These are phyloP conservation scores for Noctua comes DNA, from an alignment of 2,888 invertebrate genomes.

Conservation along the genomic window DNA sequence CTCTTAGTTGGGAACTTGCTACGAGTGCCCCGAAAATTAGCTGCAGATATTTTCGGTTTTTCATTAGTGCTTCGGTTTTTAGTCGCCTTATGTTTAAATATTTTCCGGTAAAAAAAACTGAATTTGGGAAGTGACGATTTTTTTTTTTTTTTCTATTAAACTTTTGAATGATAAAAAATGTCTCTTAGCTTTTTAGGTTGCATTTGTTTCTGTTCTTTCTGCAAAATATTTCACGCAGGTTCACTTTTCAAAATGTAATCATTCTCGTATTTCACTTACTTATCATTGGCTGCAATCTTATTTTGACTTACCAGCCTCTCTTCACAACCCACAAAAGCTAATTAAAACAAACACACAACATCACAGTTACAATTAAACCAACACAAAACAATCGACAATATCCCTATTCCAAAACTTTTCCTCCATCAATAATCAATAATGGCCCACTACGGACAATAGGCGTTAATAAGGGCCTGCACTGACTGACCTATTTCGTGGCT, in stretches of 20 bases:
- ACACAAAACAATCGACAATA: constrained; percentile 24
- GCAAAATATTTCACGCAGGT: not conserved
- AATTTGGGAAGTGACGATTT: not conserved
- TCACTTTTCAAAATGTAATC: not conserved
- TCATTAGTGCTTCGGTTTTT: not conserved
- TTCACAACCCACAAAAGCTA: constrained; percentile 7
- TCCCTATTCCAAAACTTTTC: constrained; percentile 56
- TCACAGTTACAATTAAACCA: constrained; percentile 20
- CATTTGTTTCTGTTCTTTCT: not conserved
- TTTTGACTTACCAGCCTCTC: not conserved
- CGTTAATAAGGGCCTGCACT: constrained; percentile 77
- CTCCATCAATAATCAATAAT: constrained; percentile 73
- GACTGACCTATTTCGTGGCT: constrained; percentile 83
- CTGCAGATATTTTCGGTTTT: constrained; percentile 28
- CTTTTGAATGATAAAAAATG: constrained; percentile 4
- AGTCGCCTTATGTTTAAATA: not conserved
- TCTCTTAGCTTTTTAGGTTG: not conserved
- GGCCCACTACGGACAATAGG: constrained; percentile 70
- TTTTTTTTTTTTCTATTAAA: constrained; percentile 3
- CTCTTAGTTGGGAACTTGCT: constrained; percentile 31
- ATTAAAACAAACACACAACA: constrained; percentile 31
- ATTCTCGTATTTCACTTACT: not conserved
- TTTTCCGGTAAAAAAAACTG: not conserved
- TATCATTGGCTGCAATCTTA: not conserved
- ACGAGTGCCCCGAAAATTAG: constrained; percentile 37